Evolutionary conservation across 2,888 invertebrate genomes (phyloP).

Genomic region (Notodonta ziczac): DNA sequence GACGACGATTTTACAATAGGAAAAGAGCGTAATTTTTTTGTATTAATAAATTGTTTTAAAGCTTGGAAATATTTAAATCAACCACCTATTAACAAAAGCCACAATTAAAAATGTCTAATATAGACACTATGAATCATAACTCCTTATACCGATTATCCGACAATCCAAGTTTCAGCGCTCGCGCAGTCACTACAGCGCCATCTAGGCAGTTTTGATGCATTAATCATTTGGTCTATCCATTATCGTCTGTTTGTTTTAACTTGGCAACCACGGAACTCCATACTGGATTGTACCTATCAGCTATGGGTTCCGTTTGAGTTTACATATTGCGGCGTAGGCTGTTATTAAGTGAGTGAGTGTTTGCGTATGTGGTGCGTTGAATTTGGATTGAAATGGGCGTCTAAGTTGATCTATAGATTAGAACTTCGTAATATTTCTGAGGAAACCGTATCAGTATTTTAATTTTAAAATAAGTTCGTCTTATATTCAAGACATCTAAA

Average conservation of each 20-base stretch:
- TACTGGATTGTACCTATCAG: constrained; percentile 39
- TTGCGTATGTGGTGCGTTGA: not conserved
- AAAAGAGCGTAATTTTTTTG: too few relatives aligned
- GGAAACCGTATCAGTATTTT: too few relatives aligned
- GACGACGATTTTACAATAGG: too few relatives aligned
- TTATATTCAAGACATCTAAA: too few relatives aligned
- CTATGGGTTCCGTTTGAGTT: constrained; percentile 35
- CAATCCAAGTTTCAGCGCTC: constrained; percentile 36
- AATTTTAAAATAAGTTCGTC: too few relatives aligned
- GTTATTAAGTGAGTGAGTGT: constrained; percentile 34
- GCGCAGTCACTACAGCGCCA: constrained; percentile 41
- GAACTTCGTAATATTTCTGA: constrained; percentile 7
- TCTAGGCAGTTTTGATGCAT: constrained; percentile 47
- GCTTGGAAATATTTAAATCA: too few relatives aligned
- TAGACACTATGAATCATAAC: constrained; percentile 45
- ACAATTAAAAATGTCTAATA: constrained; percentile 32
- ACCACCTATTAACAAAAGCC: not conserved
- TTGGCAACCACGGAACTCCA: constrained; percentile 49
- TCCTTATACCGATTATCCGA: constrained; percentile 31
- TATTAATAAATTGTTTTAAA: too few relatives aligned
- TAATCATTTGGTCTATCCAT: constrained; percentile 56
- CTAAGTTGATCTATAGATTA: constrained; percentile 6
- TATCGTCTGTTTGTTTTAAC: constrained; percentile 59
- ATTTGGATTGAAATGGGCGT: too few relatives aligned
- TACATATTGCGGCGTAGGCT: constrained; percentile 31